Evolutionary conservation across 1,140 invertebrate species (phyloP), one percentile per base, ranked within the genome.

Genomic region (Drosophila pseudoobscura): DNA sequence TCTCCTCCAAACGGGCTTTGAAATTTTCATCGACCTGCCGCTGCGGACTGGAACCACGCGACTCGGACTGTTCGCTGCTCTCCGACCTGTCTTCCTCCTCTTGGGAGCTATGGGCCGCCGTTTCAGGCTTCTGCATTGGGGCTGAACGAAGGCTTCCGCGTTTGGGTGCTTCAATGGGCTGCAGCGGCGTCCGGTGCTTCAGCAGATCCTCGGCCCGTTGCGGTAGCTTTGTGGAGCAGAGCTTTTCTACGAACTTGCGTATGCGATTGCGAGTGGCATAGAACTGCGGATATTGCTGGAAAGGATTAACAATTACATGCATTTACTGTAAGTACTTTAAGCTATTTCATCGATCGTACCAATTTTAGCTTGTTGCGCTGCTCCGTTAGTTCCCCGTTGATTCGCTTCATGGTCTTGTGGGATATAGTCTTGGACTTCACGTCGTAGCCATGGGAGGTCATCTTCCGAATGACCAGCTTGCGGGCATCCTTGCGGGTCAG

Each of bases 191-290:
- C 24, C 62, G 90, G 35, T 71, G 61, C 43, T 75, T 77, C 0
- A 91, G 55, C 1, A 90, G 22, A 7, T 50, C 44, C 52, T 91
- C 59, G 2, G 78, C 77, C 1, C 56, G 60, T 17, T 59, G 51
- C 0, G 90, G 75, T 11, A 90, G 45, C 62, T 90, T 89, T 43
- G 64, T 47, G 0, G 87, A 87, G 51, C 90, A 90, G 0, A 91
- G 68, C 13, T 89, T 90, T 0, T 91, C 90, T n/a, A 91, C 90
- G 45, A 91, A 83, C 53, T 89, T 91, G 1, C 79, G 88, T 43
- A 91, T 88, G 45, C 80, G 84, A 70, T 91, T 91, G 15, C 90
- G 83, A 5, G 87, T 91, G 6, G 74, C 78, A 74, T 90, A 80
- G 51, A 91, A 91, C 35, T 85, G 54, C 20, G 87, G 89, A 64